phyloP scores from a whole-genome alignment of 2,888 invertebrate species.

The Apamea epomidion region DNA sequence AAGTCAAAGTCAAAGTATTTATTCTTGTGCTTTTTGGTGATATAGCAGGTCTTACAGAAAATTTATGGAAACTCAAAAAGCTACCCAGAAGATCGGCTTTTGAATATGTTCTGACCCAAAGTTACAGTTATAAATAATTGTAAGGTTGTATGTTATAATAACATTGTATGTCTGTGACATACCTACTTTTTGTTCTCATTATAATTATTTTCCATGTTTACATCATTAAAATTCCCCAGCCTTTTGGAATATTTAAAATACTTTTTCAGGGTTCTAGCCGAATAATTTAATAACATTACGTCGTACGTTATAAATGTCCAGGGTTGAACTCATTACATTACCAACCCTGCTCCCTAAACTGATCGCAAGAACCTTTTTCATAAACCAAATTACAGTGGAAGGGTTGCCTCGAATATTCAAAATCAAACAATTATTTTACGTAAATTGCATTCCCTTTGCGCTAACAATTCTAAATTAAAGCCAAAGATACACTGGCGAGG shows the following conservation, averaged over 20 bases:
- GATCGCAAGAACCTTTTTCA: slow-evolving; percentile 71
- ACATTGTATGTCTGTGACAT: neutral
- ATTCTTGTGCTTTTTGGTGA: too few relatives aligned
- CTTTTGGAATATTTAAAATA: slow-evolving; percentile 24
- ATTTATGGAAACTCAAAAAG: too few relatives aligned
- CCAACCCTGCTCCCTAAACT: slow-evolving; percentile 60
- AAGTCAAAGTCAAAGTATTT: too few relatives aligned
- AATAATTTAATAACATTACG: slow-evolving; percentile 42
- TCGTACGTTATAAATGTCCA: slow-evolving; percentile 61
- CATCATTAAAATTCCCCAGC: slow-evolving; percentile 36
- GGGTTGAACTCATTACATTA: slow-evolving; percentile 69
- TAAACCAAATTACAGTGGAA: slow-evolving; percentile 80
- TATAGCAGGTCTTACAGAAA: too few relatives aligned
- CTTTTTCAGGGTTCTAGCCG: slow-evolving; percentile 28
- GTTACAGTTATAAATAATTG: neutral
- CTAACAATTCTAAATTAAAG: slow-evolving; percentile 90
- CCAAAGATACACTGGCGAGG: slow-evolving; percentile 84
- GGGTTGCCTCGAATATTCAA: slow-evolving; percentile 81
- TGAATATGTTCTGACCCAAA: neutral
- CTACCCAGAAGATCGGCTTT: too few relatives aligned
- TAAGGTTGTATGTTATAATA: neutral
- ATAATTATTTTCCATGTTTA: slow-evolving; percentile 18
- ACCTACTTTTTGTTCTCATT: slow-evolving; percentile 7
- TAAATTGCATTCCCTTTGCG: slow-evolving; percentile 89
- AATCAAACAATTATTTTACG: slow-evolving; percentile 90